phyloP scores from a whole-genome alignment of 2,797 vertebrate species.

The Antrozous pallidus region DNA sequence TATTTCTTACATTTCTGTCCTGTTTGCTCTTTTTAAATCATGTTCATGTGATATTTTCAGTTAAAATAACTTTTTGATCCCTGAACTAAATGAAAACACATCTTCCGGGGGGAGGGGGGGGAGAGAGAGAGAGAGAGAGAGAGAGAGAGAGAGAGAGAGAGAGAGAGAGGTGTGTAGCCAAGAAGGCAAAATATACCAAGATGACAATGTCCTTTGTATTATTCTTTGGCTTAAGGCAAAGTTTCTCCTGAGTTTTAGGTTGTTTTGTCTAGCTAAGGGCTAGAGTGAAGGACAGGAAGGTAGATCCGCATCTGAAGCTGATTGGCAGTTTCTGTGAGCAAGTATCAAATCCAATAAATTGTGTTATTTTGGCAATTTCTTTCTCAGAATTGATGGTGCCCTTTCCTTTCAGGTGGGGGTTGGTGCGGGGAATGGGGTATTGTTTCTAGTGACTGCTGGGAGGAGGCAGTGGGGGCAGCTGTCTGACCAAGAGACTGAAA shows the following conservation, averaged over 20 bases:
- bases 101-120: no score
- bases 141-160: not conserved
- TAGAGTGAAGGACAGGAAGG: not conserved
- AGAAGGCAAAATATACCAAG: slow-evolving; percentile 43
- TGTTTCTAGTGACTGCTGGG: slow-evolving; percentile 37
- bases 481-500: slow-evolving; percentile 23
- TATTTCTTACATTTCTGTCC: not conserved
- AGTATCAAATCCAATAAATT: slow-evolving; percentile 63
- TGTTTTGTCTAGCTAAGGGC: slow-evolving; percentile 12
- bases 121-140: not conserved
- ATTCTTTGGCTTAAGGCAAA: not conserved
- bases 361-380: slow-evolving; percentile 65
- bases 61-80: not conserved
- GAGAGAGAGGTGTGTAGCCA: not conserved
- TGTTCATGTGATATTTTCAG: not conserved
- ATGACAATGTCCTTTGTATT: not conserved
- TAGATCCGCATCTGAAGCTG: slow-evolving; percentile 33
- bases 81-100: slow-evolving; percentile 27
- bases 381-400: slow-evolving; percentile 48
- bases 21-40: not conserved
- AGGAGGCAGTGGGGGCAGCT: not conserved
- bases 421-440: not conserved
- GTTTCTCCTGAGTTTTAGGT: not conserved
- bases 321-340: slow-evolving; percentile 68
- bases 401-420: not conserved